Base-by-base conservation (phyloP, 2,113 vertebrate genomes). In the Octodon degus region DNA sequence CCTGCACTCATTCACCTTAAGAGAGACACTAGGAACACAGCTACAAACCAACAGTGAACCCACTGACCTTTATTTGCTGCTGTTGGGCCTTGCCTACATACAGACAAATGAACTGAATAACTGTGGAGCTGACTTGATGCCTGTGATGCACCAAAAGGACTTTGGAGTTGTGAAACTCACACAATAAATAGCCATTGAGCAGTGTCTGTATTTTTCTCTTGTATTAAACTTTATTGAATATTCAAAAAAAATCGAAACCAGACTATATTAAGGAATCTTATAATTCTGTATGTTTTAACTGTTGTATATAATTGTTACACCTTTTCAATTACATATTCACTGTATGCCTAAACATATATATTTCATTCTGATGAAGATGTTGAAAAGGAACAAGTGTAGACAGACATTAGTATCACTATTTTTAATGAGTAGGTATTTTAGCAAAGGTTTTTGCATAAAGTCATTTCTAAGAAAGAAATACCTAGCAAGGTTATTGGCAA, bases 241-340 rank as follows among this genome's bases (percentile, higher is more conserved):
- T 68, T 85, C 19, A 90, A 84, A 83, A 93, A 91, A 95, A 89
- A 62, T 81, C 8, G 79, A 32, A 85, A 91, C 47, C 55, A 90
- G 17, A 55, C 10, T 68, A 19, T 82, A 37, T 72, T 96, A 27
- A 86, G 16, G 22, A 94, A 86, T 93, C 11, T 77, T 63, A 87
- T 63, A 62, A 86, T 65, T 67, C 65, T 79, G 37, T 60, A 67
- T 53, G 19, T 9, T 62, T 90, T 81, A 50, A 53, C 40, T 83
- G 6, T 37, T 25, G 37, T 90, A 53, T 81, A 1, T n/a, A 58
- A 55, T 70, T 58, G 32, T 70, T n/a, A 27, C 27, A 1, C 37
- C 43, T 81, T 50, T 89, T 85, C 55, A 92, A 25, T 67, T 72
- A 2, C 37, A 77, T 22, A 8, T 65, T 13, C 47, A 37, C 27